Evolutionary conservation across 2,888 invertebrate genomes (phyloP), one percentile per base, ranked within the genome.

Genomic region (Choreutis nemorana): DNA sequence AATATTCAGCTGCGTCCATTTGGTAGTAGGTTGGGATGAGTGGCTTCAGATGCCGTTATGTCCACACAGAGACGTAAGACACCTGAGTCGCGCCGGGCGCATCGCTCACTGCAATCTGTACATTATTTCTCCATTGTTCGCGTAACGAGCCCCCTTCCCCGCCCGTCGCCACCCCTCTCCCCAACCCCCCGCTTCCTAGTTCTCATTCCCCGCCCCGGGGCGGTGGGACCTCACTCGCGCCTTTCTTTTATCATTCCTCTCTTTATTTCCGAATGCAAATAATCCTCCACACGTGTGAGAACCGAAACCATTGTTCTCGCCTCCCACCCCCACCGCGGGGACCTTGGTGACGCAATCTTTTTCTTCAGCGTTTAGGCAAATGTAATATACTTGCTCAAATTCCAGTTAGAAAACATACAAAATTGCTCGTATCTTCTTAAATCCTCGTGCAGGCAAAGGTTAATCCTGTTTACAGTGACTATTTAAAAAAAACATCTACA

Each of bases 241-340:
- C 77, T 79, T 79, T 78, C 78, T 78, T 79, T 71, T 75, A 75
- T 75, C 73, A 75, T 71, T 72, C 73, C 78, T 80, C 73, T 79
- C 72, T 77, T 78, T 77, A 77, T 78, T 77, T 78, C 80, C 80
- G 80, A 80, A 80, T 80, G 80, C 80, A 80, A 80, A 80, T 80
- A 80, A 79, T 79, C 79, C 78, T 78, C 79, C 79, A 77, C 78
- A 79, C 79, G 80, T 79, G 79, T 80, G 79, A 79, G 80, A 80
- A 79, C 78, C 77, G 77, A 79, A 79, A 78, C 78, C 79, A 78
- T 78, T 78, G 79, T 78, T 78, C 77, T 72, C 72, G 66, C 73
- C 68, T 62, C 62, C 68, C 70, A 55, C 58, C 53, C 55, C 51
- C 57, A 61, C 68, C 55, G 58, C 56, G 66, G 68, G 68, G 68